phyloP scores from a whole-genome alignment of 2,113 vertebrate genomes.

The Ptilonorhynchus violaceus region DNA sequence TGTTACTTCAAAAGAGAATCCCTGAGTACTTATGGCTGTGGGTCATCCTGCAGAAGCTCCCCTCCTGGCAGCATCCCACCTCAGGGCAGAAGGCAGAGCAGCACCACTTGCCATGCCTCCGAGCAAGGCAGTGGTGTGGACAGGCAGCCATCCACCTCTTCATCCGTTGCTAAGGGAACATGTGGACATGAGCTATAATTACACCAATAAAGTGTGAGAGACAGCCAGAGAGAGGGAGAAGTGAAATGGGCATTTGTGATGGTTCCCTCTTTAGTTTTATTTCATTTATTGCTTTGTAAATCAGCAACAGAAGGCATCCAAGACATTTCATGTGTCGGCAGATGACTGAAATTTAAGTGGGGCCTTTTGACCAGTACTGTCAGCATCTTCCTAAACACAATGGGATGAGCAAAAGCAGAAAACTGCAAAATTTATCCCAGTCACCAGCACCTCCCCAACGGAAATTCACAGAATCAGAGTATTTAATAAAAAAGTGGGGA shows the following conservation, averaged over 20 bases:
- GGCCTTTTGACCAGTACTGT: background rate
- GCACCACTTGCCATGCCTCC: background rate
- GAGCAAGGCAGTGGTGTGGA: background rate
- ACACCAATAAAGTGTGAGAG: constrained; percentile 17
- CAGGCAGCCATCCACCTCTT: constrained; percentile 15
- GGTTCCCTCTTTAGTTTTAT: background rate
- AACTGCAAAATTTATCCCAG: background rate
- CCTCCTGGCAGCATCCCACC: background rate
- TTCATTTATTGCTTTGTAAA: background rate
- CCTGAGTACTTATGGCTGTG: background rate
- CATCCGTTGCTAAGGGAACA: constrained; percentile 51
- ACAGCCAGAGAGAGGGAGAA: background rate
- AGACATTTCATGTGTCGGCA: accelerated
- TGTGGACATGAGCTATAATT: constrained; percentile 30
- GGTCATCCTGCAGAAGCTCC: background rate
- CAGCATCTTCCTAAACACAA: background rate
- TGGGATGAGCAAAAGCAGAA: background rate
- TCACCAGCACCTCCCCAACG: background rate
- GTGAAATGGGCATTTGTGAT: background rate
- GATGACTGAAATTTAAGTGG: background rate
- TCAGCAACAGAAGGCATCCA: background rate
- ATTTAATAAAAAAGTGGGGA: background rate
- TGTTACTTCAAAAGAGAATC: background rate
- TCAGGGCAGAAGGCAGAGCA: background rate
- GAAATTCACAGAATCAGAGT: background rate